Base-by-base conservation (phyloP, 2,888 invertebrate genomes). In the Meliscaeva auricollis region DNA sequence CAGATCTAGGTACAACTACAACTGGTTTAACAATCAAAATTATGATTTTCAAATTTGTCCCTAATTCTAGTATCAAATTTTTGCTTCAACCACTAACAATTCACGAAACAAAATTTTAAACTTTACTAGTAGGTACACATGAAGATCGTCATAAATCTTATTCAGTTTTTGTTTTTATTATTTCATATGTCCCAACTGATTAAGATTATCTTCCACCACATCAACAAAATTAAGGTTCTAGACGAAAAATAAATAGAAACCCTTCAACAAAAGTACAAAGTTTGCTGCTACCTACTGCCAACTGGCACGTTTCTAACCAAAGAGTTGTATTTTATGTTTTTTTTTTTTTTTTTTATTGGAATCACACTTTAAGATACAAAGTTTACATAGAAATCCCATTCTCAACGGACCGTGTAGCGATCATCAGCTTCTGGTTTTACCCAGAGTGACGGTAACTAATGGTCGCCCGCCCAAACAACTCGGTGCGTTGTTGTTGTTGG, bases 381-480 rank as follows among this genome's bases (percentile, higher is more conserved):
- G 66, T 66, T 66, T 66, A 66, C 60, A 75, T 54, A 72, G 41
- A 56, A 62, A 72, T 66, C 70, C 32, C 64, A 79, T 69, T 74
- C 64, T 13, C 79, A 84, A 38, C 69, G 64, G 70, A 79, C 74
- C 83, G 74, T 84, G 44, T 66, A 82, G 77, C 72, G 79, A 84
- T 79, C 79, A 35, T 74, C 83, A 70, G 79, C 83, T 84, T 79
- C 83, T 79, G 79, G 83, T 74, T 79, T 84, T 84, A 84, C 83
- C 69, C 83, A 22, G 48, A 75, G 48, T 60, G 68, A 69, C 56
- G 69, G 72, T 66, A 77, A 79, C 73, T 70, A 64, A 84, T 84
- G 79, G 79, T 73, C 73, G 77, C 17, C 50, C 20, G 66, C 64
- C 56, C 32, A 38, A n/a, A 46, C 66, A 75, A 26, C 46, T 56